Evolutionary conservation across 2,797 vertebrate genomes (phyloP).

Genomic region (Nyctibius grandis): DNA sequence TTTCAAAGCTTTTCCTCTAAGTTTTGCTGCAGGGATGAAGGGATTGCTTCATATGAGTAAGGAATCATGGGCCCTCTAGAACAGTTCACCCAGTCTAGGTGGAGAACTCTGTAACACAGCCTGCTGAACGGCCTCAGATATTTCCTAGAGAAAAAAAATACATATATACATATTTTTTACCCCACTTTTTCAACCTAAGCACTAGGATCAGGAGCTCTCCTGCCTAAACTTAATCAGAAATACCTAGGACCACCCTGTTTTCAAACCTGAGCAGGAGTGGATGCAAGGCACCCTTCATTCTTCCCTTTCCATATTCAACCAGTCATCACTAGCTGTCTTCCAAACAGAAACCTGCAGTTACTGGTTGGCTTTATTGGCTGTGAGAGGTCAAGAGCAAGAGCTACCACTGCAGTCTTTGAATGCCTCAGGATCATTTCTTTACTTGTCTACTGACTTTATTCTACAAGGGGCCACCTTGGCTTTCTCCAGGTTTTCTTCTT

Average conservation of each 20-base stretch:
- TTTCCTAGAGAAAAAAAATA: neutral
- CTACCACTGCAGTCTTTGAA: neutral
- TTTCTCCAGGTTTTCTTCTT: neutral
- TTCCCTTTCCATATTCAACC: neutral
- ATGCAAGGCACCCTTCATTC: neutral
- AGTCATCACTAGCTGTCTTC: neutral
- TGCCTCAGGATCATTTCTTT: neutral
- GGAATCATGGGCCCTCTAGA: neutral
- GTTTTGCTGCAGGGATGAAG: neutral
- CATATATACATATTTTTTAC: too few relatives aligned
- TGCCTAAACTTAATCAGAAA: neutral
- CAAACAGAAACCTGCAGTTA: neutral
- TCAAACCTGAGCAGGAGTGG: neutral
- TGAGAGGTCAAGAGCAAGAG: neutral
- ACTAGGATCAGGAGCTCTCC: neutral
- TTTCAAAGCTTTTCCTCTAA: neutral
- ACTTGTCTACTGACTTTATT: neutral
- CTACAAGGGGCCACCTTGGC: neutral
- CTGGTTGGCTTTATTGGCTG: neutral
- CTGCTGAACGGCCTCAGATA: neutral
- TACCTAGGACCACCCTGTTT: neutral
- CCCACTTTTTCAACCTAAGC: neutral
- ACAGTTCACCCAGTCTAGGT: neutral
- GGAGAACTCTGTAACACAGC: neutral
- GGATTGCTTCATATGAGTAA: neutral